Conservation (phyloP, 2,888 invertebrate species). For the Yponomeuta malinellus region DNA sequence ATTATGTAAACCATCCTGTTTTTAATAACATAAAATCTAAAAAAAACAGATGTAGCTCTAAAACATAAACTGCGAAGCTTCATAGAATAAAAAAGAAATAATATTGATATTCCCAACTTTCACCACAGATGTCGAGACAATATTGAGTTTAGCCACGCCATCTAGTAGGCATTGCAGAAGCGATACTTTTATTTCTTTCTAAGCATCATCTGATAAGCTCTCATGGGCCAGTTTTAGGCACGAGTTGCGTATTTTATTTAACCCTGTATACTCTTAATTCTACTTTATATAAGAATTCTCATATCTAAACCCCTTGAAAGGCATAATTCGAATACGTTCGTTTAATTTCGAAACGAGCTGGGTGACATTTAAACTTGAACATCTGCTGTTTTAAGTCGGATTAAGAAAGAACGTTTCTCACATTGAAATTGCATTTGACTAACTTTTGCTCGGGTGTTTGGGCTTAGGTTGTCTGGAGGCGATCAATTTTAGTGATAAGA, state of each 20-base stretch:
- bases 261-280: background rate
- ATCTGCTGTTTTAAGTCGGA: background rate
- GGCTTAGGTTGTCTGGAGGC: background rate
- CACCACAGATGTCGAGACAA: too few relatives aligned
- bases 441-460: background rate
- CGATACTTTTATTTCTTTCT: too few relatives aligned
- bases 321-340: background rate
- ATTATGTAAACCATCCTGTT: too few relatives aligned
- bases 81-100: too few relatives aligned
- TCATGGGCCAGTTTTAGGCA: background rate
- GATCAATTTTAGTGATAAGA: too few relatives aligned
- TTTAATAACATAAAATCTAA: too few relatives aligned
- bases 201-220: too few relatives aligned
- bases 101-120: too few relatives aligned
- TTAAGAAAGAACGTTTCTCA: background rate
- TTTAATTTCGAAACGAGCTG: background rate
- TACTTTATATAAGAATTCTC: background rate
- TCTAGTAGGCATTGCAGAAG: too few relatives aligned
- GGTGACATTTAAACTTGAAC: background rate
- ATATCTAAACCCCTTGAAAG: background rate
- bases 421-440: background rate
- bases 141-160: too few relatives aligned
- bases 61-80: too few relatives aligned
- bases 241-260: background rate
- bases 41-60: too few relatives aligned